Percentiles rank a stretch among this genome's conserved stretches.
These are phyloP conservation scores for Bothrops alternatus DNA, from an alignment of 2,797 vertebrate genomes.

Conservation along the genomic window DNA sequence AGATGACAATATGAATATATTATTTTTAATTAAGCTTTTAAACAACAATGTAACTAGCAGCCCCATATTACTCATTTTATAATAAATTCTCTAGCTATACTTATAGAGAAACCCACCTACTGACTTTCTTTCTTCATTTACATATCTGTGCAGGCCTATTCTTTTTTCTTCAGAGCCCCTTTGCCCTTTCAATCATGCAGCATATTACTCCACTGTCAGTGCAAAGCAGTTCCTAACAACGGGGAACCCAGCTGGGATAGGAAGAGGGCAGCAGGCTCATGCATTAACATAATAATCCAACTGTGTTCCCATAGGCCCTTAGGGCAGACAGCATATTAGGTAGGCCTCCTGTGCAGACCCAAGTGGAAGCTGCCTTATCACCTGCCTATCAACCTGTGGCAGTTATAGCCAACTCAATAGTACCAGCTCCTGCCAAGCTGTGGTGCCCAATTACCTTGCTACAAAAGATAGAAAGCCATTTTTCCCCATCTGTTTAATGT, in stretches of 20 bases:
- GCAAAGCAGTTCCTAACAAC: conserved; percentile 97
- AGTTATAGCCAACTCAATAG: conserved; percentile 64
- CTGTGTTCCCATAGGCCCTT: conserved; percentile 90
- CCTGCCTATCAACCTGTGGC: conserved; percentile 93
- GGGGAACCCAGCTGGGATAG: conserved; percentile 97
- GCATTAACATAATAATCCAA: conserved; percentile 99
- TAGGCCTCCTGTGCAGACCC: conserved; percentile 79
- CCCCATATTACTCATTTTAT: conserved; percentile 59
- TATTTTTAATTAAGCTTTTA: conserved; percentile 54
- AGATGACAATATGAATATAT: conserved; percentile 44
- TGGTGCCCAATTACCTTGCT: conserved; percentile 65
- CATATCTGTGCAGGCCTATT: conserved; percentile 84
- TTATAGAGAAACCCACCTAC: conserved; percentile 63
- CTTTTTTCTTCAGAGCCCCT: conserved; percentile 85
- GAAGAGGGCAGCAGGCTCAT: conserved; percentile 95
- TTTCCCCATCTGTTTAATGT: conserved; percentile 51
- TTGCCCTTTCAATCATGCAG: conserved; percentile 99
- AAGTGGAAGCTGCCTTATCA: conserved; percentile 76
- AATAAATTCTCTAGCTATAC: conserved; percentile 63
- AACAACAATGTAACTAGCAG: conserved; percentile 64
- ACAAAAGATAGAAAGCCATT: conserved; percentile 62
- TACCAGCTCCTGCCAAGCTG: conserved; percentile 63
- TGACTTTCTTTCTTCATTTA: conserved; percentile 83
- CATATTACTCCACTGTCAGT: conserved; percentile 99
- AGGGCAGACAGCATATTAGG: conserved; percentile 98